A percentile compares a stretch with the other conserved stretches of the same genome.
phyloP scores from a whole-genome alignment of 2,888 invertebrate species.

The Noctua pronuba region DNA sequence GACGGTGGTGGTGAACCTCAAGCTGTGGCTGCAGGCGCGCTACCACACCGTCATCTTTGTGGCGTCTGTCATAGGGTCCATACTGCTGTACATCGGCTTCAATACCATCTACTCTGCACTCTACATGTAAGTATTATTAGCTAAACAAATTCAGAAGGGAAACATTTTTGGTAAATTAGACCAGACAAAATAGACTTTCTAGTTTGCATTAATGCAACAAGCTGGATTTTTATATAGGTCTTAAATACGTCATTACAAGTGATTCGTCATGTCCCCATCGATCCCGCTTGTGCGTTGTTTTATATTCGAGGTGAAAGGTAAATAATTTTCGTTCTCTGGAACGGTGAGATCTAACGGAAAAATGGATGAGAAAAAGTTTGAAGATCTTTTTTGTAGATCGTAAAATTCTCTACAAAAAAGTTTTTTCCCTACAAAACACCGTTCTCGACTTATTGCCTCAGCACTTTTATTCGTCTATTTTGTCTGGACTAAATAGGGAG shows the following conservation, averaged over 20 bases:
- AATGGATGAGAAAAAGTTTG: not conserved
- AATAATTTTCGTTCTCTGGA: too few species aligned
- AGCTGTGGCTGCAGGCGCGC: slow-evolving; percentile 91
- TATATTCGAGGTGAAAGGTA: too few species aligned
- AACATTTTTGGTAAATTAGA: not conserved
- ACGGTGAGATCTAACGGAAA: not conserved
- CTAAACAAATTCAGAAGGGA: not conserved
- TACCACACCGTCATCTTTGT: slow-evolving; percentile 90
- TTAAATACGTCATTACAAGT: too few species aligned
- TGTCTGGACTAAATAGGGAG: too few species aligned
- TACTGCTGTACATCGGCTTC: slow-evolving; percentile 89
- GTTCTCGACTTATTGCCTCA: too few species aligned
- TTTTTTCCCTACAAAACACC: not conserved
- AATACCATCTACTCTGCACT: slow-evolving; percentile 90
- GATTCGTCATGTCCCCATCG: too few species aligned
- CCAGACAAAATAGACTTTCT: too few species aligned
- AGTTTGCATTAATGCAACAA: too few species aligned
- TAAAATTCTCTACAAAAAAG: not conserved
- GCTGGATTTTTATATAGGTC: too few species aligned
- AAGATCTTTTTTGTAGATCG: not conserved
- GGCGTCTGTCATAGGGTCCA: slow-evolving; percentile 83
- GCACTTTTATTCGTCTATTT: too few species aligned
- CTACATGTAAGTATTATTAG: slow-evolving; percentile 89
- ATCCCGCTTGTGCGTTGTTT: too few species aligned
- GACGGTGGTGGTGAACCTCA: slow-evolving; percentile 90